Evolutionary conservation across 2,888 invertebrate species (phyloP), one percentile per base, ranked within the genome.

Genomic region (Habroteleia sp.): DNA sequence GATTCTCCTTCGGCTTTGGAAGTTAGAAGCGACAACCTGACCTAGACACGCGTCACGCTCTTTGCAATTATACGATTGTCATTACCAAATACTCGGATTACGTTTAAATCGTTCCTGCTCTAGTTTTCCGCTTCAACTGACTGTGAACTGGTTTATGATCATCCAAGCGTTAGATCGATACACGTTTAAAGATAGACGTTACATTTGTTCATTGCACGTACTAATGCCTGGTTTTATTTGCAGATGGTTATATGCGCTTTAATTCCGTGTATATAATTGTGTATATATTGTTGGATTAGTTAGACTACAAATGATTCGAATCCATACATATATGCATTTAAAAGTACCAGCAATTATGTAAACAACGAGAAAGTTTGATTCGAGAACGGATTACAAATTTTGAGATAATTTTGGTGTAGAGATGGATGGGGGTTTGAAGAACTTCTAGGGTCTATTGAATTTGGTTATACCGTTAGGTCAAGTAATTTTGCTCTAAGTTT

Each of bases 71-170:
- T 25, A 46, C 17, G 73, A 60, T 54, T 60, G 62, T 54, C 72
- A 56, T 72, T 74, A 66, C 60, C 77, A 62, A 77, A 77, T 68
- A 76, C 60, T 60, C 35, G 50, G 66, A 77, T 74, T 71, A 69
- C 69, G 54, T 31, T 44, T 31, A 14, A 10, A 14, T 60, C 65
- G 41, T 56, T 74, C 71, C 71, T 80, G 80, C 74, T 79, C 79
- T 79, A 80, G 82, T 85, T 86, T 86, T 85, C 81, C 84, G 82
- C 83, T 83, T 82, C 79, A 84, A 82, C 85, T 84, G 81, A 84
- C 83, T 80, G 79, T 81, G 82, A 85, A 86, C 86, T 85, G 85
- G 85, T 86, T 86, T 79, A 83, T 82, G 85, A 80, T 77, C 84
- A 84, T 85, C 86, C 84, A 85, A 85, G 82, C 86, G 83, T 86